Percentiles rank a stretch among this genome's conserved stretches.
Evolutionary conservation across 1,140 invertebrate species (phyloP).

Genomic region (Melanaphis sacchari): DNA sequence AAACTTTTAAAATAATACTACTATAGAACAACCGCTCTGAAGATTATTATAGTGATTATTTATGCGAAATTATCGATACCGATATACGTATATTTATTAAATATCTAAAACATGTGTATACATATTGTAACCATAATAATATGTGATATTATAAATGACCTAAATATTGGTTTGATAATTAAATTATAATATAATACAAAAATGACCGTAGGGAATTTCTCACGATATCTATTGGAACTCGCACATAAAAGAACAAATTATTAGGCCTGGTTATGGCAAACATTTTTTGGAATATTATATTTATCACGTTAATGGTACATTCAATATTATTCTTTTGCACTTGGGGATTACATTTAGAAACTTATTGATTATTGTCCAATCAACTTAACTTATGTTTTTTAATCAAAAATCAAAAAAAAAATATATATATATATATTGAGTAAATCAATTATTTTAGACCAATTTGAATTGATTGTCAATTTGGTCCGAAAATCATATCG

Average conservation of each 20-base stretch:
- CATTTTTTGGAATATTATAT: too few relatives aligned
- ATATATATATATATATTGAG: too few relatives aligned
- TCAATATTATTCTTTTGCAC: not conserved
- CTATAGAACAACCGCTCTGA: not conserved
- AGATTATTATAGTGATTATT: not conserved
- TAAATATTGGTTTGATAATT: not conserved
- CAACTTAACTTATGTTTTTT: not conserved
- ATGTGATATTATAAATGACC: not conserved
- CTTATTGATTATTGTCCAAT: not conserved
- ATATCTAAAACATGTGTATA: not conserved
- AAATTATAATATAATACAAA: not conserved
- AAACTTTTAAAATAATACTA: not conserved
- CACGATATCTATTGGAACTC: not conserved
- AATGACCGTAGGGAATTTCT: not conserved
- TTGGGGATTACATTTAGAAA: not conserved
- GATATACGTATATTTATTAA: not conserved
- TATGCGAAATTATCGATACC: not conserved
- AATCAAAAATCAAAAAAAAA: not conserved
- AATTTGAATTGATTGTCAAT: not conserved
- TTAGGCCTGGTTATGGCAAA: not conserved
- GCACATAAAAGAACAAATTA: not conserved
- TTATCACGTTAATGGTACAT: not conserved
- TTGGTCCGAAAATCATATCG: not conserved
- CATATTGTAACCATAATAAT: constrained; percentile 17
- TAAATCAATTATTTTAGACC: not conserved